Evolutionary conservation across 2,888 invertebrate genomes (phyloP).

Genomic region (Tipula confusa): DNA sequence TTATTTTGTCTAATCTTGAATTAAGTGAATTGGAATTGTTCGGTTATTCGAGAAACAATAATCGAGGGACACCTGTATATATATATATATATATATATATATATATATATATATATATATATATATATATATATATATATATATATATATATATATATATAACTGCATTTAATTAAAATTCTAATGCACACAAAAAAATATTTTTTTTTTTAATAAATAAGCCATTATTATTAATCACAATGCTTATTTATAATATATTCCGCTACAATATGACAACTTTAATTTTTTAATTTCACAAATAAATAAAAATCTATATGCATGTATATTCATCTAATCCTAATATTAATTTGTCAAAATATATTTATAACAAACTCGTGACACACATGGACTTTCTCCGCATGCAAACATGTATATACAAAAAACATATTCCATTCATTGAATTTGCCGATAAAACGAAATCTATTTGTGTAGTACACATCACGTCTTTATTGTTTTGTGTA

Average conservation of each 20-base stretch:
- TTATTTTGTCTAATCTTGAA: too few species aligned
- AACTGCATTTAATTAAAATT: not conserved
- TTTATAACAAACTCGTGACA: conserved; percentile 8
- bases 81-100: too few species aligned
- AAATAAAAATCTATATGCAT: not conserved
- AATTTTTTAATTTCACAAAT: not conserved
- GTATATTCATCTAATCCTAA: not conserved
- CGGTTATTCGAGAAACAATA: too few species aligned
- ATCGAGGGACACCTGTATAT: too few species aligned
- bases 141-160: not conserved
- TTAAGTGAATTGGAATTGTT: too few species aligned
- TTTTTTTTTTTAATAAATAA: too few species aligned
- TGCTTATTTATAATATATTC: not conserved
- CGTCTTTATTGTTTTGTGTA: not conserved
- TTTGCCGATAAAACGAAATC: not conserved
- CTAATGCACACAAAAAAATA: not conserved
- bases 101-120: too few species aligned
- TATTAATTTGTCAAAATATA: not conserved
- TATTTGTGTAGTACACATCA: not conserved
- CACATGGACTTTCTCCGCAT: not conserved
- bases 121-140: too few species aligned
- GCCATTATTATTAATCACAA: not conserved
- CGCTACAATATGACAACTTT: not conserved
- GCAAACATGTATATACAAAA: not conserved
- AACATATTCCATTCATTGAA: not conserved